These are phyloP conservation scores for Dryadula phaetusa DNA, from an alignment of 2,888 invertebrate species.

Conservation along the genomic window DNA sequence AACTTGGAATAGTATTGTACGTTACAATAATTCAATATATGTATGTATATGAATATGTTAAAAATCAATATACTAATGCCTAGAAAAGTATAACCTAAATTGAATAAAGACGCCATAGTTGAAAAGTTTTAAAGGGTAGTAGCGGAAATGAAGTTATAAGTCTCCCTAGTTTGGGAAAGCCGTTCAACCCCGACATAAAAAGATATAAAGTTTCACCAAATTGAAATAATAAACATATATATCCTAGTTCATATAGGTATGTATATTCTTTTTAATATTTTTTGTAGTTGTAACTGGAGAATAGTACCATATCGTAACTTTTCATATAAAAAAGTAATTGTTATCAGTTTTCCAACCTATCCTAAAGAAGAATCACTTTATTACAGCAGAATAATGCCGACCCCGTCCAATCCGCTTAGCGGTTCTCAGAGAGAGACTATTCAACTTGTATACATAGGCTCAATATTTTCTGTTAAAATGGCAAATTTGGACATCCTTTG, in stretches of 20 bases:
- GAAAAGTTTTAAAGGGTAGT: neutral
- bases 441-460: conserved; percentile 25
- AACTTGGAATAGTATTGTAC: too few species aligned
- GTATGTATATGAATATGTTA: too few species aligned
- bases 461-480: conserved; percentile 31
- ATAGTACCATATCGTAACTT: neutral
- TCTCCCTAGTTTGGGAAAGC: conserved; percentile 1
- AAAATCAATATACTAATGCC: neutral
- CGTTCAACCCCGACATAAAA: conserved; percentile 3
- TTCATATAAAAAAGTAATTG: neutral
- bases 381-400: conserved; percentile 14
- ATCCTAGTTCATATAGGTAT: neutral
- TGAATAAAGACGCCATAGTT: neutral
- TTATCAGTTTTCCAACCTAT: neutral
- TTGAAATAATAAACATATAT: conserved; percentile 1
- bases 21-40: too few species aligned
- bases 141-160: conserved; percentile 19
- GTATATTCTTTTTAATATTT: neutral
- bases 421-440: conserved; percentile 22
- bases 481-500: conserved; percentile 37
- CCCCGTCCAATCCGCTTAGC: conserved; percentile 17
- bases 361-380: conserved; percentile 10
- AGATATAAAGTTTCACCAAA: conserved; percentile 9
- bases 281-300: neutral
- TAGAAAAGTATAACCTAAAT: neutral